Evolutionary conservation across 2,797 vertebrate species (phyloP).

Genomic region (Phalloptychus januarius): DNA sequence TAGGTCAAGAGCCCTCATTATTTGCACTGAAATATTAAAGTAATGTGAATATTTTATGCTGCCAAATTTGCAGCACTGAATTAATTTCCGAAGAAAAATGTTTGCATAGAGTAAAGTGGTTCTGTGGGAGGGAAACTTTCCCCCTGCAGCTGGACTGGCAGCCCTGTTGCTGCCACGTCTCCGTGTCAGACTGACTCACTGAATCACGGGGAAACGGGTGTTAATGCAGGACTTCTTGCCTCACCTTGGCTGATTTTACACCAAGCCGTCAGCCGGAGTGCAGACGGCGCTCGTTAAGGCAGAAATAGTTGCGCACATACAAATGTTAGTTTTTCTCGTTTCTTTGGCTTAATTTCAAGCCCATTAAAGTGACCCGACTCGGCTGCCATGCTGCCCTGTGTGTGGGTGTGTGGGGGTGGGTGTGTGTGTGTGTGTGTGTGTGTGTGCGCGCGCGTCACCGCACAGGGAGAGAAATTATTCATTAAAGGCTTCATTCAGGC

Average conservation of each 20-base stretch:
- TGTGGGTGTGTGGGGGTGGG: too few relatives aligned
- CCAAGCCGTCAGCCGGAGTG: background rate
- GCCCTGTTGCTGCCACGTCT: constrained; percentile 19
- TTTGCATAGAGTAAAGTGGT: constrained; percentile 56
- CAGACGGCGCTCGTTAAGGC: background rate
- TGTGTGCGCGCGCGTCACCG: too few relatives aligned
- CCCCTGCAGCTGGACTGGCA: constrained; percentile 34
- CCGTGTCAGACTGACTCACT: constrained; percentile 22
- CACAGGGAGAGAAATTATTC: background rate
- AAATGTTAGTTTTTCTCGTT: background rate
- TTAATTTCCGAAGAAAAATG: constrained; percentile 69
- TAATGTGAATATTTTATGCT: constrained; percentile 76
- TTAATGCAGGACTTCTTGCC: constrained; percentile 4
- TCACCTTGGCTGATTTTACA: background rate
- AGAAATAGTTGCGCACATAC: background rate
- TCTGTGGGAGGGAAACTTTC: constrained; percentile 42
- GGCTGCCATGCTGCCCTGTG: background rate
- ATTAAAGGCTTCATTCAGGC: background rate
- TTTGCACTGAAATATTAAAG: constrained; percentile 80
- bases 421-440: too few relatives aligned
- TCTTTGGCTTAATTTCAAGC: background rate
- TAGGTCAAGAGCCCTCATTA: constrained; percentile 80
- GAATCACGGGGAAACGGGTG: constrained; percentile 1
- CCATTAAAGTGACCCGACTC: background rate
- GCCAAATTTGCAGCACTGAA: constrained; percentile 63